Percentiles rank a stretch among this genome's conserved stretches.
phyloP scores from a whole-genome alignment of 2,797 vertebrate species.

The Sebastes iracundus region DNA sequence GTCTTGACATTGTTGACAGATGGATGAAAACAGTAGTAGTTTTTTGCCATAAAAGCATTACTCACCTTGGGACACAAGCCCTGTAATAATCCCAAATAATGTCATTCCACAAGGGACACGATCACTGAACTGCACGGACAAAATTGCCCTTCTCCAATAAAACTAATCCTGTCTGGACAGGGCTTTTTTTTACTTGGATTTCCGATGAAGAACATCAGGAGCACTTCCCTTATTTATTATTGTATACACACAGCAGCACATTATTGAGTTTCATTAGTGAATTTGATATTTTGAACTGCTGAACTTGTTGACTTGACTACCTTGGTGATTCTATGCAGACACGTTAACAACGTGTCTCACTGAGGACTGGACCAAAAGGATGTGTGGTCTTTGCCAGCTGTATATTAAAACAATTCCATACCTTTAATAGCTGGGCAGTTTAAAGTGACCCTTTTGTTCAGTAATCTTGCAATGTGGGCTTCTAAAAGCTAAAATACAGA shows the following conservation, averaged over 20 bases:
- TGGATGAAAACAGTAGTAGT: constrained; percentile 28
- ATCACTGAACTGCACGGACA: constrained; percentile 22
- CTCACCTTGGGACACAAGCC: constrained; percentile 40
- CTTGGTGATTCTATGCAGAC: background rate
- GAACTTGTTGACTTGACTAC: background rate
- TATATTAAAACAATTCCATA: background rate
- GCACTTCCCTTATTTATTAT: background rate
- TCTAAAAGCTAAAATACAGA: background rate
- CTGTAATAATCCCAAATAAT: constrained; percentile 52
- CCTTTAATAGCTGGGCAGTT: background rate
- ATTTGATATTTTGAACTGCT: background rate
- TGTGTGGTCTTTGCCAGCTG: background rate
- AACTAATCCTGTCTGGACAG: constrained; percentile 21
- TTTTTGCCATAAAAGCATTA: constrained; percentile 39
- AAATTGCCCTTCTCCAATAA: constrained; percentile 16
- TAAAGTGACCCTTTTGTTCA: background rate
- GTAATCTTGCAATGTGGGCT: background rate
- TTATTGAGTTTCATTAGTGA: background rate
- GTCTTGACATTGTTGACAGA: constrained; percentile 41
- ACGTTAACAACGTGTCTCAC: background rate
- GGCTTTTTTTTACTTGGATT: background rate
- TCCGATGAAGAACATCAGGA: background rate
- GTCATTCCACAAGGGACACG: constrained; percentile 15
- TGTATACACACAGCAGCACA: background rate
- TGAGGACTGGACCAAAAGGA: background rate